phyloP scores from a whole-genome alignment of 53 echinoderm and acorn worm genomes.

The Echinometra lucunter region DNA sequence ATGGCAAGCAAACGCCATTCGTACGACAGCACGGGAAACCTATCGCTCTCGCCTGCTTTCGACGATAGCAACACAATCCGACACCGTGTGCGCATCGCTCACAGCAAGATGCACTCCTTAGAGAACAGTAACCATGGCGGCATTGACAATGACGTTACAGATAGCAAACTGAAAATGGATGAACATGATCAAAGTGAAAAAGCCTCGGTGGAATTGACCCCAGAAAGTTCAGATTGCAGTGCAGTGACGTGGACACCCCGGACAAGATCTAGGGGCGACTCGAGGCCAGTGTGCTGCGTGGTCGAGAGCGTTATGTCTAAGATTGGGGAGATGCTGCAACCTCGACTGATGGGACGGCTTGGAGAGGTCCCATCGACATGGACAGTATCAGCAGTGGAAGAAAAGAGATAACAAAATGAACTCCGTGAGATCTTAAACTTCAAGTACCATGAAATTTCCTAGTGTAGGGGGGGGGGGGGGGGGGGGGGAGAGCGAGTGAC shows the following conservation, averaged over 20 bases:
- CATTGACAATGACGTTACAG: neutral
- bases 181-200: neutral
- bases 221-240: neutral
- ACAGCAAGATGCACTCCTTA: neutral
- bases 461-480: too few relatives aligned
- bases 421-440: neutral
- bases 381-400: neutral
- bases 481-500: too few relatives aligned
- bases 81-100: neutral
- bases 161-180: neutral
- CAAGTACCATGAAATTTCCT: neutral
- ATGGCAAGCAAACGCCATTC: neutral
- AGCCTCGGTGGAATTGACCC: neutral
- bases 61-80: neutral
- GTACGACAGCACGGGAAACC: neutral
- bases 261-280: neutral
- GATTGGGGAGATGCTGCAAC: neutral
- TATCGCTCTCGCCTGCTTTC: neutral
- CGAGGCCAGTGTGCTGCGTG: neutral
- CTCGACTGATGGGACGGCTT: slow-evolving; percentile 41
- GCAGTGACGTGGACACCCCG: neutral
- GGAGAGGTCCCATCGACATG: slow-evolving; percentile 34
- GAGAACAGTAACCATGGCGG: neutral
- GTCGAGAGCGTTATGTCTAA: neutral
- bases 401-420: slow-evolving; percentile 25